Evolutionary conservation across 2,797 vertebrate genomes (phyloP).

Genomic region (Gymnoscopelus microlampas): DNA sequence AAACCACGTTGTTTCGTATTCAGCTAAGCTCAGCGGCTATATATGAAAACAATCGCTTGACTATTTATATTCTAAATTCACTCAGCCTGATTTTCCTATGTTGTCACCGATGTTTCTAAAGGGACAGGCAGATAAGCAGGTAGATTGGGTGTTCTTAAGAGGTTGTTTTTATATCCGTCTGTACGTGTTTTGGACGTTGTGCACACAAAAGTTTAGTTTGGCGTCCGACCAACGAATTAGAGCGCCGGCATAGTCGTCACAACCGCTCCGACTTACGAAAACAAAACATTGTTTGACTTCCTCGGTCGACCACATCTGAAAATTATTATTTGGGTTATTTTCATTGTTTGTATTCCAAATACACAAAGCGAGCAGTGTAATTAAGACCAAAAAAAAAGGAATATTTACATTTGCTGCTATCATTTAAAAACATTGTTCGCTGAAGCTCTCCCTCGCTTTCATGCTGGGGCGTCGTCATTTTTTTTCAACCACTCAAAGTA

Average conservation of each 20-base stretch:
- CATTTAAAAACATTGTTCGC: background rate
- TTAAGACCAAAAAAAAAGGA: conserved; percentile 2
- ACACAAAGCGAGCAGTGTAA: background rate
- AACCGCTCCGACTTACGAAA: background rate
- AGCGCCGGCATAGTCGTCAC: too few relatives aligned
- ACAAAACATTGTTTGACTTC: background rate
- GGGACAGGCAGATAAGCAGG: conserved; percentile 15
- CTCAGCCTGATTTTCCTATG: conserved; percentile 7
- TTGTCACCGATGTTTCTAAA: conserved; percentile 17
- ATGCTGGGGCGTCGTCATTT: too few relatives aligned
- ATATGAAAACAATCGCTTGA: conserved; percentile 43
- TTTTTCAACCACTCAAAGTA: too few relatives aligned
- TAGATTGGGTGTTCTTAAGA: background rate
- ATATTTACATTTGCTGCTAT: conserved; percentile 14
- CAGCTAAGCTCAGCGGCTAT: background rate
- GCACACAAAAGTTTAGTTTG: background rate
- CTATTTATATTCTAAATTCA: conserved; percentile 34
- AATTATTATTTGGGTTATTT: background rate
- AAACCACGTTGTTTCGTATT: conserved; percentile 39
- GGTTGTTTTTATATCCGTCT: background rate
- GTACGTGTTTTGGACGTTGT: background rate
- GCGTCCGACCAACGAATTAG: background rate
- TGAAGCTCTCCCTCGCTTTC: too few relatives aligned
- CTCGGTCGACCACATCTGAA: background rate
- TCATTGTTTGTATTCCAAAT: background rate